Evolutionary conservation across 2,113 vertebrate species (phyloP).

Genomic region (Apodemus speciosus): DNA sequence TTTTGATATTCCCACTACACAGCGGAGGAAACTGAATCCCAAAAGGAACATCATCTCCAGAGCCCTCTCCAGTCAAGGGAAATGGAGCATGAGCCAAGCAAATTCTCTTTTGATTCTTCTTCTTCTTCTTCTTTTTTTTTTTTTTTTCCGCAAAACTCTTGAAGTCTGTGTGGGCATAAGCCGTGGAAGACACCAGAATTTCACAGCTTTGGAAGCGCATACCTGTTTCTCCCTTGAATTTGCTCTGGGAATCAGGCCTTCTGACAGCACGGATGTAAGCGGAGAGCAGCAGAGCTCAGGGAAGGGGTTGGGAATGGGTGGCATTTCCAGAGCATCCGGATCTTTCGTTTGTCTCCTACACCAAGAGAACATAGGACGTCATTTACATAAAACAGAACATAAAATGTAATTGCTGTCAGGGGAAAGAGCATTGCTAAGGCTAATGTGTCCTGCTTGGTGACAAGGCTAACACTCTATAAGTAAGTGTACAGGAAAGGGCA

Average conservation of each 20-base stretch:
- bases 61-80: background rate
- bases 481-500: slow-evolving; percentile 30
- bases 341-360: slow-evolving; percentile 86
- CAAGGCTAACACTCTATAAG: slow-evolving; percentile 15
- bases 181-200: slow-evolving; percentile 17
- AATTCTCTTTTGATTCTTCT: slow-evolving; percentile 9
- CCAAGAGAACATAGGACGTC: slow-evolving; percentile 81
- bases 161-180: background rate
- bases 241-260: slow-evolving; percentile 92
- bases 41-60: slow-evolving; percentile 1
- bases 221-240: slow-evolving; percentile 94
- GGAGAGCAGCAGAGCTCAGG: slow-evolving; percentile 90
- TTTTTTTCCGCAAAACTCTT: background rate
- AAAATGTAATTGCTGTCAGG: slow-evolving; percentile 69
- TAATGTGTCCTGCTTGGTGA: slow-evolving; percentile 21
- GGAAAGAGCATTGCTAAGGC: slow-evolving; percentile 59
- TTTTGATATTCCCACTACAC: slow-evolving; percentile 5
- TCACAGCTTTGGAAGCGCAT: slow-evolving; percentile 72
- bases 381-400: slow-evolving; percentile 72
- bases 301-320: slow-evolving; percentile 91
- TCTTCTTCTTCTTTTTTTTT: background rate
- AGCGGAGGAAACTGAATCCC: slow-evolving; percentile 16
- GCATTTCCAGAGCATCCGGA: slow-evolving; percentile 84
- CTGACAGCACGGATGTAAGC: slow-evolving; percentile 88
- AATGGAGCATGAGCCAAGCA: background rate